Base-by-base conservation (phyloP, 2,797 vertebrate genomes). In the Anolis apletophallus region DNA sequence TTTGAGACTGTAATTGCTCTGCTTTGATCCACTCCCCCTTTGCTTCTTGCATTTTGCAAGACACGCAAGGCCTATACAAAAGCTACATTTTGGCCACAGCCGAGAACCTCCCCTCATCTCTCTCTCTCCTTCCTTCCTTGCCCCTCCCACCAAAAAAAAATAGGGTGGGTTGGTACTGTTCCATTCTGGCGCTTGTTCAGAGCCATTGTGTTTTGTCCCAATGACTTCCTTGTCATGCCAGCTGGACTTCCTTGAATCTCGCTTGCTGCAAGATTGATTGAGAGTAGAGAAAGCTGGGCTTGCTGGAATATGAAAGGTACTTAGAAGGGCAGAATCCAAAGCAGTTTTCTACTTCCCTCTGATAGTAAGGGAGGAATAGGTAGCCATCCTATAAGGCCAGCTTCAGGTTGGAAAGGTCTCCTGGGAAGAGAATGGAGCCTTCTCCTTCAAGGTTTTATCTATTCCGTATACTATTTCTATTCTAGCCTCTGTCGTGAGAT, bases 201-300 rank as follows among this genome's bases (percentile, higher is more conserved):
- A 87, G 75, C 86, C 17, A 84, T 87, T 87, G 86, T 87, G 40
- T 55, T 80, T 80, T 59, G 50, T 84, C 55, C 84, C 86, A 87
- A 87, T 55, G 46, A 84, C 81, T 87, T 87, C 86, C 86, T 87
- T 54, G 86, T 67, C 86, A 74, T 84, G 82, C 55, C 68, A 87
- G 86, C 74, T 87, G 46, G 57, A 73, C 75, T 87, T 87, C 81
- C 75, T 34, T 54, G 55, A 78, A 29, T 80, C 80, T 69, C 50
- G 73, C 75, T n/a, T 32, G 46, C 40, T 17, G 23, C 46, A 61
- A 72, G 68, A 73, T 83, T 72, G 68, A 87, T 59, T 83, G 57
- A 79, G 57, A 83, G 34, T 57, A 73, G 46, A 67, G 26, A 73
- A 84, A 74, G 55, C 12, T 64, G 21, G 13, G 54, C 67, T 52